phyloP scores from a whole-genome alignment of 2,888 invertebrate species.

The Hesperia comma region DNA sequence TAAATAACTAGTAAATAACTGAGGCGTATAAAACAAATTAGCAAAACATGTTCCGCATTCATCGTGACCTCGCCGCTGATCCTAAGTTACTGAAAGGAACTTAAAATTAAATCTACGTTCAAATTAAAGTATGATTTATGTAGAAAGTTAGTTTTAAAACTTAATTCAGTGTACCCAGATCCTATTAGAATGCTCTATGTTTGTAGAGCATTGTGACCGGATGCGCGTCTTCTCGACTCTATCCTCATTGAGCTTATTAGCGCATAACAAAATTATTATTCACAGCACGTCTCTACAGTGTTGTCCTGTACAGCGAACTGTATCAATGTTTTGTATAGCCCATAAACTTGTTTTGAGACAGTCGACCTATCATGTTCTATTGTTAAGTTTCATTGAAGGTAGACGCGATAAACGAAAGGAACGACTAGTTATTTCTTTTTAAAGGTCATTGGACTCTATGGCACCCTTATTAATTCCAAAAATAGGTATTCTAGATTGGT shows the following conservation, averaged over 20 bases:
- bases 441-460: too few species aligned
- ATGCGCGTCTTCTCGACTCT: conserved; percentile 25
- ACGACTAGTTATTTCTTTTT: too few species aligned
- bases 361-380: too few species aligned
- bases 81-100: conserved; percentile 8
- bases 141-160: conserved; percentile 57
- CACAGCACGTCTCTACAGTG: conserved; percentile 63
- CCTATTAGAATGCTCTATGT: conserved; percentile 56
- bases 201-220: conserved; percentile 49
- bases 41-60: conserved; percentile 1
- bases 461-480: too few species aligned
- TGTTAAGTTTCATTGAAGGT: too few species aligned
- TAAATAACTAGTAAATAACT: conserved; percentile 30
- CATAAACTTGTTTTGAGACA: background rate
- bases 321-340: conserved; percentile 56
- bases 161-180: conserved; percentile 55
- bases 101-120: conserved; percentile 21
- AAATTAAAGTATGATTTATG: conserved; percentile 42
- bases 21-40: conserved; percentile 26
- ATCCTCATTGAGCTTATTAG: conserved; percentile 49
- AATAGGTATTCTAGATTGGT: too few species aligned
- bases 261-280: conserved; percentile 65
- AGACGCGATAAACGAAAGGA: too few species aligned
- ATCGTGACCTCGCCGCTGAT: conserved; percentile 7
- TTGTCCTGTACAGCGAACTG: conserved; percentile 50